Percentiles rank a stretch among this genome's conserved stretches.
These are phyloP conservation scores for Tuberolachnus salignus DNA, from an alignment of 2,888 invertebrate genomes.

Conservation along the genomic window DNA sequence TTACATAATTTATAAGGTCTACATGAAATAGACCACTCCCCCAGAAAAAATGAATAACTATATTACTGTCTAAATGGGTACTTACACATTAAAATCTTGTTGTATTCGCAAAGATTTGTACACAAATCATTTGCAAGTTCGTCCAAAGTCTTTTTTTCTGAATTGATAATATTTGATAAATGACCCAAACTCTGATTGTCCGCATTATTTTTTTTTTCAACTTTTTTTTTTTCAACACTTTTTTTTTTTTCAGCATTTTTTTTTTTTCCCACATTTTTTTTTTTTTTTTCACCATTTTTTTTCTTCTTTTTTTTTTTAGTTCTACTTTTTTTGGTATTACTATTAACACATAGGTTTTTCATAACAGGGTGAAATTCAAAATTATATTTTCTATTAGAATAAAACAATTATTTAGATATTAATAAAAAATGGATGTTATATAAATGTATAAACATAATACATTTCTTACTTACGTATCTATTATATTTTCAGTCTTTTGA, in stretches of 20 bases:
- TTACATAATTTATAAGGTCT: too few species aligned
- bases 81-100: slow-evolving; percentile 48
- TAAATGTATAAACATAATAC: too few species aligned
- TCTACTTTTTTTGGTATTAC: not conserved
- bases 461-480: too few species aligned
- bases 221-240: too few species aligned
- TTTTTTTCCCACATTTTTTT: slow-evolving; percentile 4
- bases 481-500: too few species aligned
- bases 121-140: slow-evolving; percentile 33
- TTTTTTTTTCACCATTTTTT: too few species aligned
- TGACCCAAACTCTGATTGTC: slow-evolving; percentile 11
- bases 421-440: too few species aligned
- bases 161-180: slow-evolving; percentile 25
- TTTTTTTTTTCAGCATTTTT: slow-evolving; percentile 29
- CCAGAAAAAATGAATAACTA: too few species aligned
- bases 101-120: slow-evolving; percentile 42
- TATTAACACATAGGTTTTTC: slow-evolving; percentile 25
- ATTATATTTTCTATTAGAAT: slow-evolving; percentile 23
- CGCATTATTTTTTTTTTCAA: slow-evolving; percentile 6
- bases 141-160: slow-evolving; percentile 13
- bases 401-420: not conserved
- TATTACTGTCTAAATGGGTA: too few species aligned
- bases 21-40: too few species aligned
- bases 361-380: slow-evolving; percentile 18
- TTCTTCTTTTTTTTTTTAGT: slow-evolving; percentile 29